phyloP scores from a whole-genome alignment of 2,888 invertebrate species.

The Ochropleura plecta region DNA sequence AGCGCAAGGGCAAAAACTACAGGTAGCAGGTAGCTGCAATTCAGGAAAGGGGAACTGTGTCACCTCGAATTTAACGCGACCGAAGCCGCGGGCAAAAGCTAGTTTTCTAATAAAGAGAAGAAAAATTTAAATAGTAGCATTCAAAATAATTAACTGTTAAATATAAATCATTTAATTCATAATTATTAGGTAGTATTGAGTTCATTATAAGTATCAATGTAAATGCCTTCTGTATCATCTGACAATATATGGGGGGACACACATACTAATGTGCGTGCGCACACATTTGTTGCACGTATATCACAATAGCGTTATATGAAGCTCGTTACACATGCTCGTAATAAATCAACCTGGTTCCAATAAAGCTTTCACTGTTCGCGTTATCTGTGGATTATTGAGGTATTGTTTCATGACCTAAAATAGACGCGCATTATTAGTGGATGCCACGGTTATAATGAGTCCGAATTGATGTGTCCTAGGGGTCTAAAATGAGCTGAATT shows the following conservation, averaged over 20 bases:
- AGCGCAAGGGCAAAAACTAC: too few relatives aligned
- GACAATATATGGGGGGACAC: background rate
- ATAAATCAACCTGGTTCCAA: constrained; percentile 52
- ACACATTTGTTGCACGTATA: background rate
- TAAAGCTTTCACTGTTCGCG: constrained; percentile 48
- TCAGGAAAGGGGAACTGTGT: too few relatives aligned
- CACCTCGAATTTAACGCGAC: too few relatives aligned
- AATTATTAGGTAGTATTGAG: too few relatives aligned
- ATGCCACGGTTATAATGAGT: background rate
- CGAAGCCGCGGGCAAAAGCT: too few relatives aligned
- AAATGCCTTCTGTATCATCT: background rate
- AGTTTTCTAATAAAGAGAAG: too few relatives aligned
- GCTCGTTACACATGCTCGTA: constrained; percentile 38
- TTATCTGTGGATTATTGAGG: constrained; percentile 49
- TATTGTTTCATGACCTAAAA: constrained; percentile 47
- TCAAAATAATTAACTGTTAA: too few relatives aligned
- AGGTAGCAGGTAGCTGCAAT: too few relatives aligned
- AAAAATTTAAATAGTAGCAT: too few relatives aligned
- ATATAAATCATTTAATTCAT: too few relatives aligned
- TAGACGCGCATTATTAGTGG: constrained; percentile 10
- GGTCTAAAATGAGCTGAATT: too few relatives aligned
- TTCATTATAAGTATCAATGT: too few relatives aligned
- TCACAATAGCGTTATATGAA: constrained; percentile 50
- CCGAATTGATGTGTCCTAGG: background rate
- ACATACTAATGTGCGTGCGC: background rate